Base-by-base conservation (phyloP, 2,797 vertebrate species). In the Bryconaethiops microstoma region DNA sequence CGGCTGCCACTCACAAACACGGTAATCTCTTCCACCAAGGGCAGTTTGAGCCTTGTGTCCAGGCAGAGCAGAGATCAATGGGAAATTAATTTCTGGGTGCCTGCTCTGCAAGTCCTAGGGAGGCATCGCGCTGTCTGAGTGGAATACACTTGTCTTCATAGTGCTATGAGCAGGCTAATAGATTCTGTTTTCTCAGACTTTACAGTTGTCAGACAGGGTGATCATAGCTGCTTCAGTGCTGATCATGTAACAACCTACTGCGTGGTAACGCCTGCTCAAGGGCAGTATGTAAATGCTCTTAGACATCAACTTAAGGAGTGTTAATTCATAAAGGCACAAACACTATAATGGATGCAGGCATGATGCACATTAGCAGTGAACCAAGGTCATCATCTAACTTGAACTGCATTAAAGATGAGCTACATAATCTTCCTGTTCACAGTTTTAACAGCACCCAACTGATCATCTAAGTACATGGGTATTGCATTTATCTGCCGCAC, bases 321-420 rank as follows among this genome's bases (percentile, higher is more conserved):
- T 73, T 17, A 55, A 23, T 74, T 55, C 21, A 42, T 59, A 50
- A 74, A 40, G 63, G 68, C 63, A 57, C 35, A 73, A 64, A 35
- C 10, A n/a, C 8, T 70, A 19, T 19, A 29, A 40, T 6, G 25
- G 64, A 70, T 73, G 60, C 52, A 75, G 57, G 52, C 17, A 7
- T 68, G 52, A 80, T 48, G 35, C 57, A 76, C 62, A 54, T 57
- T 25, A 68, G 52, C 50, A 50, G 7, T n/a, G 72, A 7, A 13
- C 81, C 92, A 93, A 92, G 92, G 91, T 92, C 90, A 88, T 39
- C 55, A n/a, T 76, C 7, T 78, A 35, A 72, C 70, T 80, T 81
- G 82, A 40, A 70, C 81, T 84, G 89, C 86, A 91, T 92, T 84
- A 78, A 55, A 85, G 87, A 92, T 90, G 86, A 90, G 86, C 74